Conservation (phyloP, 53 echinoderm and acorn worm genomes). For the Antedon mediterranea region DNA sequence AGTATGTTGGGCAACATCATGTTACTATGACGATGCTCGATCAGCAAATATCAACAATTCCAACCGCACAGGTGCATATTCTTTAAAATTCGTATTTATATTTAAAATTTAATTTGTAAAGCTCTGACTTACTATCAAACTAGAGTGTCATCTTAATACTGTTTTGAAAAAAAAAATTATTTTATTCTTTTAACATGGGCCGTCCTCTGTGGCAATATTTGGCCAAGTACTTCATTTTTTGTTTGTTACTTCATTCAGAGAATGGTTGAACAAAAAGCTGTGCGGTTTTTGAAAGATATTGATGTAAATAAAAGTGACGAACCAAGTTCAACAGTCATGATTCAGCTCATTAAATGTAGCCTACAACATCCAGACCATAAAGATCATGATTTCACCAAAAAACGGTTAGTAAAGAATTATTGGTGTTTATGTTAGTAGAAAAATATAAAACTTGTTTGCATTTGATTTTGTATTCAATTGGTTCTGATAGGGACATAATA, state of each 20-base stretch:
- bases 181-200: no score
- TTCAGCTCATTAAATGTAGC: conserved; percentile 73
- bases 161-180: no score
- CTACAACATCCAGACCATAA: conserved; percentile 50
- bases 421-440: no score
- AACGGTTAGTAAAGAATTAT: neutral
- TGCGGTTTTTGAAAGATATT: conserved; percentile 60
- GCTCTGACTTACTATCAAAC: no score
- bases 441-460: no score
- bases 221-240: no score
- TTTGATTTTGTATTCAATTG: no score
- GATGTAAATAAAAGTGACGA: conserved; percentile 28
- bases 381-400: conserved; percentile 29
- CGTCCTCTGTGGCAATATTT: no score
- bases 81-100: no score
- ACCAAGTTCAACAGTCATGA: conserved; percentile 50
- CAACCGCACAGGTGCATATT: conserved; percentile 44
- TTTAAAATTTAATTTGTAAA: no score
- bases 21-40: conserved; percentile 39
- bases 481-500: no score
- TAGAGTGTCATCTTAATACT: no score
- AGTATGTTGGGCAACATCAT: conserved; percentile 74
- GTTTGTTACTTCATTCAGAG: conserved; percentile 23
- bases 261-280: conserved; percentile 39
- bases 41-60: conserved; percentile 49